A percentile compares a stretch with the other conserved stretches of the same genome.
Conservation (phyloP, 2,113 vertebrate species). For the Antigone vipio region DNA sequence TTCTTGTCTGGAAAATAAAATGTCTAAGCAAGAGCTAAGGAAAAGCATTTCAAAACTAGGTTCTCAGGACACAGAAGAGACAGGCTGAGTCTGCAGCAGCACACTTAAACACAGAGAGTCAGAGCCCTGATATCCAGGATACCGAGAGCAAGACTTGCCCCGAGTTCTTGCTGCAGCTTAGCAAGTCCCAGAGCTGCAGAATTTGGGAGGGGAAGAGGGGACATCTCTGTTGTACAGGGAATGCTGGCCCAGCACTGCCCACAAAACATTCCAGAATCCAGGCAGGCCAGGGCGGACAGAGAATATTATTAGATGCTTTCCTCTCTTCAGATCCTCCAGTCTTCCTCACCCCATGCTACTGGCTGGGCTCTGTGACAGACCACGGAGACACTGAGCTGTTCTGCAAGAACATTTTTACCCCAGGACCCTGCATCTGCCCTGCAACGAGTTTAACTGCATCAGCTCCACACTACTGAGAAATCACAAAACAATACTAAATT, state of each 20-base stretch:
- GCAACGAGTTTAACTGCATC: not conserved
- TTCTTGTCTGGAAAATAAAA: not conserved
- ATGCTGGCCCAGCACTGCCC: not conserved
- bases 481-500: not conserved
- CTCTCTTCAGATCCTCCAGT: not conserved
- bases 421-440: not conserved
- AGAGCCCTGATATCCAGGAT: not conserved
- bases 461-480: not conserved
- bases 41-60: not conserved
- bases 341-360: not conserved
- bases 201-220: not conserved
- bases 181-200: not conserved
- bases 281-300: not conserved
- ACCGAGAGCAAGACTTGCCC: not conserved
- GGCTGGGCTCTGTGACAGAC: rapidly evolving
- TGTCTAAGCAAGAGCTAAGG: not conserved
- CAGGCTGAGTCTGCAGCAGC: not conserved
- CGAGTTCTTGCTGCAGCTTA: not conserved
- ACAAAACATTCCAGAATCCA: not conserved
- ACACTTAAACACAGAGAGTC: not conserved
- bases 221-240: rapidly evolving
- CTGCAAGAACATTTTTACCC: not conserved
- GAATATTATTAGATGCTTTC: not conserved
- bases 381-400: not conserved
- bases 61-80: not conserved